These are phyloP conservation scores for Harpagoxenus sublaevis DNA, from an alignment of 2,888 invertebrate species.

Conservation along the genomic window DNA sequence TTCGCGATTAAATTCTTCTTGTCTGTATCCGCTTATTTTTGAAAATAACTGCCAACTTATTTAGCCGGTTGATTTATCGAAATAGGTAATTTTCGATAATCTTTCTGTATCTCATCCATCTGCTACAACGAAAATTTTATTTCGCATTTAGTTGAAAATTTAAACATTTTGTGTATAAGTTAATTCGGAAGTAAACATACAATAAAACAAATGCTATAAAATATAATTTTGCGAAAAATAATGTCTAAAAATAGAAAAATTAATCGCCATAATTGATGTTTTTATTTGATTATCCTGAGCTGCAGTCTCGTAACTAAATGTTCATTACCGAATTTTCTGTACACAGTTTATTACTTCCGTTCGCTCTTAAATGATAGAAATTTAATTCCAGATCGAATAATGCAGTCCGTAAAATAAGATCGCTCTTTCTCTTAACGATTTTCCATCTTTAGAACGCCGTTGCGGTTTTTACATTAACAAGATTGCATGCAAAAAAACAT, in stretches of 20 bases:
- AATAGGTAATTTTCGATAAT: not conserved
- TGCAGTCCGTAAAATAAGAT: not conserved
- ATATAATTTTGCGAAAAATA: slow-evolving; percentile 2
- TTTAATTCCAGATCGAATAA: slow-evolving; percentile 29
- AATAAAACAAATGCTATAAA: not conserved
- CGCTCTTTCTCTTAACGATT: not conserved
- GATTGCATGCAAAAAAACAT: not conserved
- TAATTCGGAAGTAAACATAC: not conserved
- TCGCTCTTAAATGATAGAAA: slow-evolving; percentile 6
- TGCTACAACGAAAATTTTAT: not conserved
- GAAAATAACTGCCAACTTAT: slow-evolving; percentile 16
- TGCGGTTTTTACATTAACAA: not conserved
- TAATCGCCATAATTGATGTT: not conserved
- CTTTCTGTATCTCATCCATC: not conserved
- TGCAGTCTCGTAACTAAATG: not conserved
- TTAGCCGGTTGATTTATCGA: slow-evolving; percentile 9
- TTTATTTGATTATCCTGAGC: not conserved
- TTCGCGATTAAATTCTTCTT: slow-evolving; percentile 28
- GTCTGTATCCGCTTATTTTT: slow-evolving; percentile 21
- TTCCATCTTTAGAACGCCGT: not conserved
- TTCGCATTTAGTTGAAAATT: not conserved
- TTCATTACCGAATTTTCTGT: not conserved
- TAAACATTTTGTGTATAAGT: not conserved
- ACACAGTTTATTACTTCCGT: slow-evolving; percentile 18
- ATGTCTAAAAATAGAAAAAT: not conserved